Evolutionary conservation across 2,113 vertebrate species (phyloP).

Genomic region (Hassar affinis): DNA sequence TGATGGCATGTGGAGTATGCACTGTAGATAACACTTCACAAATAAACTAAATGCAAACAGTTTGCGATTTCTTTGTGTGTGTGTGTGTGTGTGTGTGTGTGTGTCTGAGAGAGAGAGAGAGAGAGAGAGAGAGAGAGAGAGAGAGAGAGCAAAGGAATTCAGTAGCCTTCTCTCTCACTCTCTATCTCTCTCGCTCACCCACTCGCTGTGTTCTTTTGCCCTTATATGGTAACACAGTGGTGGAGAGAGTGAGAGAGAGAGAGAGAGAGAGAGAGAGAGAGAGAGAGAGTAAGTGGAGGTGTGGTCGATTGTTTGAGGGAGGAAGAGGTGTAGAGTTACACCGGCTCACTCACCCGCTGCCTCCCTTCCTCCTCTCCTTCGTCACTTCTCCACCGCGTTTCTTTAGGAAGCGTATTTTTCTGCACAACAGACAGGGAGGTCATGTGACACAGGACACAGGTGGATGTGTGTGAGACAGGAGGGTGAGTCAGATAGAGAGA

Average conservation of each 20-base stretch:
- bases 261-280: conserved; percentile 31
- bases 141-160: conserved; percentile 54
- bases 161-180: conserved; percentile 49
- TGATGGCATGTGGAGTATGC: conserved; percentile 38
- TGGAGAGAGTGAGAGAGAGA: conserved; percentile 59
- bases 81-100: conserved; percentile 38
- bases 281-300: conserved; percentile 63
- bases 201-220: conserved; percentile 68
- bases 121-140: conserved; percentile 28
- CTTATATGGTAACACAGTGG: conserved; percentile 78
- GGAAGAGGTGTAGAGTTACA: conserved; percentile 72
- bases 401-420: background rate
- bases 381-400: conserved; percentile 8
- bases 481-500: background rate
- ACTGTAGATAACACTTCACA: conserved; percentile 30
- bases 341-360: conserved; percentile 55
- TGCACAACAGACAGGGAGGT: background rate
- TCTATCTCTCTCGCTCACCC: conserved; percentile 54
- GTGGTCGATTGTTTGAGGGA: conserved; percentile 73
- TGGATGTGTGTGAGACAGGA: conserved; percentile 6
- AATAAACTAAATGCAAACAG: conserved; percentile 54
- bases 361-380: conserved; percentile 7
- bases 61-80: too few species aligned
- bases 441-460: conserved; percentile 6
- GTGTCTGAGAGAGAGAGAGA: background rate